These are phyloP conservation scores for Rhimphoctona megacephalus DNA, from an alignment of 2,888 invertebrate species.

Conservation along the genomic window DNA sequence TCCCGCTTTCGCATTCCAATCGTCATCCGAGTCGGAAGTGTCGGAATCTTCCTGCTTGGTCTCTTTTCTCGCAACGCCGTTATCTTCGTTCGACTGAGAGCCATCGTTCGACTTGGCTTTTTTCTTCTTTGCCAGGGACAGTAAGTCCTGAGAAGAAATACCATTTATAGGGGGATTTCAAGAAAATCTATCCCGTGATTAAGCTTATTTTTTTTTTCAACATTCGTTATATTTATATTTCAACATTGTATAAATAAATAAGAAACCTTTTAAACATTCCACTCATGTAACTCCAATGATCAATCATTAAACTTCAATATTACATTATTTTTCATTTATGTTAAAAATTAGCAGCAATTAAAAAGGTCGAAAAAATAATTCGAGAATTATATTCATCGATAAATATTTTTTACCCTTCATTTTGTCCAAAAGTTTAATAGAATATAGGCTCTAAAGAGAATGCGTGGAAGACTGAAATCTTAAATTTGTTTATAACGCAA, in stretches of 20 bases:
- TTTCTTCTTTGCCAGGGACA: slow-evolving; percentile 93
- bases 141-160: slow-evolving; percentile 88
- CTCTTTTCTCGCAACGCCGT: slow-evolving; percentile 77
- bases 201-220: no score
- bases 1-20: slow-evolving; percentile 85
- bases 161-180: not conserved
- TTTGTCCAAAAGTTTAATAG: no score
- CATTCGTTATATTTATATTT: no score
- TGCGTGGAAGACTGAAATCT: no score
- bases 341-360: no score
- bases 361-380: not conserved
- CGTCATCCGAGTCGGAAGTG: slow-evolving; percentile 86
- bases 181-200: not conserved
- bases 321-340: no score
- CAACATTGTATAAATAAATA: no score
- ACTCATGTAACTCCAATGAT: no score
- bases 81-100: slow-evolving; percentile 80
- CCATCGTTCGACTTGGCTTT: slow-evolving; percentile 86
- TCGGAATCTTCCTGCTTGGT: slow-evolving; percentile 85
- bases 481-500: no score
- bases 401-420: not conserved
- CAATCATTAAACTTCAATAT: no score
- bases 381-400: not conserved
- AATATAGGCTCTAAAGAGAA: no score
- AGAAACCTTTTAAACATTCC: no score